phyloP scores from a whole-genome alignment of 2,113 vertebrate species.

The Haliaeetus leucogaster region DNA sequence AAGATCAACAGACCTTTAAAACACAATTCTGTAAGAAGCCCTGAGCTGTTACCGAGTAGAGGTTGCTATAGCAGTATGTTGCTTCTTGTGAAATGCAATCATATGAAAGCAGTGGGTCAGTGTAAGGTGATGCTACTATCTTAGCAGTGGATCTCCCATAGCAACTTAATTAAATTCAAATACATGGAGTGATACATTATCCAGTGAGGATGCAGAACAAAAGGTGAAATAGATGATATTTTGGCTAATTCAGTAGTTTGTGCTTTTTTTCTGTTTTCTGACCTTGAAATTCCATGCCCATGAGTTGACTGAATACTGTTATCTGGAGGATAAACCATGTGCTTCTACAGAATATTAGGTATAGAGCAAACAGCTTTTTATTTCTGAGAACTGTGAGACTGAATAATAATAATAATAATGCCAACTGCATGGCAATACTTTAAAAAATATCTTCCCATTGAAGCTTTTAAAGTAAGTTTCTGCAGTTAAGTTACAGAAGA shows the following conservation, averaged over 20 bases:
- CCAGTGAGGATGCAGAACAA: background rate
- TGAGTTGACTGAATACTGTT: background rate
- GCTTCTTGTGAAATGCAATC: conserved; percentile 14
- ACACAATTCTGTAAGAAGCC: background rate
- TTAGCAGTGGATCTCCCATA: conserved; percentile 11
- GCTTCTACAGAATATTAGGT: background rate
- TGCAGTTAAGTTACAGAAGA: background rate
- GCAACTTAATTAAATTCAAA: conserved; percentile 50
- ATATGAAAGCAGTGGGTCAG: background rate
- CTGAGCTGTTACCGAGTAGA: background rate
- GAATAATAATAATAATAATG: background rate
- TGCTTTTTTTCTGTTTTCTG: background rate
- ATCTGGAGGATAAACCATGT: background rate
- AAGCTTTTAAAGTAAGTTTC: background rate
- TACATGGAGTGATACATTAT: background rate
- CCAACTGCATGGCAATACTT: background rate
- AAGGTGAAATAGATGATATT: background rate
- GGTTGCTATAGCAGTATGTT: conserved; percentile 35
- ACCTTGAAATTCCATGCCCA: background rate
- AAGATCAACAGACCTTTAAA: conserved; percentile 5
- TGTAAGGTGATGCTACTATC: conserved; percentile 42
- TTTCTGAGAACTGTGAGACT: background rate
- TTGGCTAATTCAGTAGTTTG: background rate
- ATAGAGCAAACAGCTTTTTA: background rate
- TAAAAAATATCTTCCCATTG: background rate